These are phyloP conservation scores for Pterobdella sp. DNA, from an alignment of 2,888 invertebrate genomes.

Conservation along the genomic window DNA sequence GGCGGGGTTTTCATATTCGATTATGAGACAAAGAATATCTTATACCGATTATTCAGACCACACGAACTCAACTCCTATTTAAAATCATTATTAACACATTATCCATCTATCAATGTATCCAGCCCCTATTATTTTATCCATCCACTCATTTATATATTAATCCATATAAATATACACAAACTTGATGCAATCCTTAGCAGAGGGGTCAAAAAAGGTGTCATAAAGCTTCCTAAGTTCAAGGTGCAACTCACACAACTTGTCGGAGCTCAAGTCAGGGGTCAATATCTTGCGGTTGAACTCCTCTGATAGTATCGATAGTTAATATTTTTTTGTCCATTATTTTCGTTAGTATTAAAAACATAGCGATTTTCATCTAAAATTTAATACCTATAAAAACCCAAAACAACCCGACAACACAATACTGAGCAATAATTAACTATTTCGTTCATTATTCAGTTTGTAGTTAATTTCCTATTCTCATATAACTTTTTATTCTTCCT, in stretches of 20 bases:
- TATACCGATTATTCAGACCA: too few relatives aligned
- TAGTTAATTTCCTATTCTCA: too few relatives aligned
- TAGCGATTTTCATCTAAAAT: background rate
- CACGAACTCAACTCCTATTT: background rate
- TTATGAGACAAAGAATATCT: too few relatives aligned
- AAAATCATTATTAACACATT: constrained; percentile 41
- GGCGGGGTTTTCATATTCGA: too few relatives aligned
- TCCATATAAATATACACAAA: background rate
- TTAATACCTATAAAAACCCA: background rate
- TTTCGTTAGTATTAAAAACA: too few relatives aligned
- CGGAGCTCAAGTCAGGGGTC: constrained; percentile 64
- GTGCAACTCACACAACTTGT: constrained; percentile 61
- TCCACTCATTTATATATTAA: background rate
- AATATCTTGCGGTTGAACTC: constrained; percentile 71
- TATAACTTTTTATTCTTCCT: too few relatives aligned
- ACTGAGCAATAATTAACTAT: too few relatives aligned
- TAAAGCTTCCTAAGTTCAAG: constrained; percentile 63
- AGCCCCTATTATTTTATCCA: background rate
- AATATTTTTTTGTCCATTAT: too few relatives aligned
- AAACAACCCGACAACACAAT: background rate
- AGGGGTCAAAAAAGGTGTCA: constrained; percentile 61
- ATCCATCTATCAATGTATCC: background rate
- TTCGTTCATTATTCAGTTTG: too few relatives aligned
- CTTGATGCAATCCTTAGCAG: constrained; percentile 58
- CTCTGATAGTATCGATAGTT: constrained; percentile 57